These are phyloP conservation scores for Myopa testacea DNA, from an alignment of 2,888 invertebrate species.

Conservation along the genomic window DNA sequence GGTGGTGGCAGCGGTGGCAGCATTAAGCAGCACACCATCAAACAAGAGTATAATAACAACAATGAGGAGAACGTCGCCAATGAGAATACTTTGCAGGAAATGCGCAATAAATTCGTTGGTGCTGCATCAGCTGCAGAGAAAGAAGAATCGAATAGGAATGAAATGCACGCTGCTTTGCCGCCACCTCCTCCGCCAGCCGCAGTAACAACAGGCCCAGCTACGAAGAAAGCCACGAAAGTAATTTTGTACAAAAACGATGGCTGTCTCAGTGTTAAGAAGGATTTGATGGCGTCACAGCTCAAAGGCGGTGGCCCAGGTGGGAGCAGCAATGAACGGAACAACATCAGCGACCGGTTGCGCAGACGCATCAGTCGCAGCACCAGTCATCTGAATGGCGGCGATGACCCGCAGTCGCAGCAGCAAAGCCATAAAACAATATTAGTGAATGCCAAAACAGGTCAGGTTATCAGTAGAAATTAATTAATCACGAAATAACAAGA, in stretches of 20 bases:
- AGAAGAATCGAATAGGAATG: neutral
- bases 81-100: slow-evolving; percentile 55
- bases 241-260: slow-evolving; percentile 63
- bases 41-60: slow-evolving; percentile 58
- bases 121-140: neutral
- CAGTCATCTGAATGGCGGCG: slow-evolving; percentile 47
- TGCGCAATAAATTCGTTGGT: slow-evolving; percentile 12
- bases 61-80: slow-evolving; percentile 60
- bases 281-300: slow-evolving; percentile 23
- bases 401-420: slow-evolving; percentile 44
- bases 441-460: slow-evolving; percentile 68
- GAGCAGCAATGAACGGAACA: slow-evolving; percentile 50
- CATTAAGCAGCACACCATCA: slow-evolving; percentile 40
- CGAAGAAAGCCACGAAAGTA: slow-evolving; percentile 56
- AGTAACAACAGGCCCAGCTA: neutral
- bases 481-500: slow-evolving; percentile 12
- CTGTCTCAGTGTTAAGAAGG: slow-evolving; percentile 57
- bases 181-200: neutral
- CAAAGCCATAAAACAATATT: slow-evolving; percentile 65
- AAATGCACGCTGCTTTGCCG: neutral
- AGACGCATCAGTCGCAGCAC: slow-evolving; percentile 59
- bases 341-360: slow-evolving; percentile 63
- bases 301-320: neutral
- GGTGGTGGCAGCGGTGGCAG: neutral
- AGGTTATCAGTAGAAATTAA: slow-evolving; percentile 66